A percentile compares a stretch with the other conserved stretches of the same genome.
Conservation (phyloP, 2,113 vertebrate genomes). For the Petroica traversi region DNA sequence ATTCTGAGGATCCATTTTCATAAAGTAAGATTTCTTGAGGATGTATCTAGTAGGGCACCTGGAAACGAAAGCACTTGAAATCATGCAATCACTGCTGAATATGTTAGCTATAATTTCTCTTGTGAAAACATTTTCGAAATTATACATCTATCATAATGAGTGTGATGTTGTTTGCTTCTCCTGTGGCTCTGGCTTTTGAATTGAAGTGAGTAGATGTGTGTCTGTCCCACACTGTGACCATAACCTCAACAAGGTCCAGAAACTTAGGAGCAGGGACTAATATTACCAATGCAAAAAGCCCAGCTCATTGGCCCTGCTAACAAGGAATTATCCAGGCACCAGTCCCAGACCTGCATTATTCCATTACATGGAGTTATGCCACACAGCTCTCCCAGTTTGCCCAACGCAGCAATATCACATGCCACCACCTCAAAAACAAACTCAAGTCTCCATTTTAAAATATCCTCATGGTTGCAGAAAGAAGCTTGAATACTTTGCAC, state of each 20-base stretch:
- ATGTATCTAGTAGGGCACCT: not conserved
- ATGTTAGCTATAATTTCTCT: not conserved
- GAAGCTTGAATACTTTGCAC: not conserved
- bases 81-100: not conserved
- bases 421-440: not conserved
- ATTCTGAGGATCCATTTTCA: not conserved
- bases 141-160: not conserved
- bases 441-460: not conserved
- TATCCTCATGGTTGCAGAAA: not conserved
- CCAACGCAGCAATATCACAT: not conserved
- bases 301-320: not conserved
- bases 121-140: not conserved
- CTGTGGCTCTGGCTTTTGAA: not conserved
- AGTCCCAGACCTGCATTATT: not conserved
- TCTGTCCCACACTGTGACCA: not conserved
- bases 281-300: not conserved
- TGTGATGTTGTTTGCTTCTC: not conserved
- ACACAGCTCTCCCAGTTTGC: not conserved
- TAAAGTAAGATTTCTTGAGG: not conserved
- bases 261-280: not conserved
- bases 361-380: not conserved
- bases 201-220: not conserved
- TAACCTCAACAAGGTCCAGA: not conserved
- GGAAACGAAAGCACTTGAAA: slow-evolving; percentile 1
- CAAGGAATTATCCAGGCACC: not conserved